Conservation (phyloP, 1,140 invertebrate species). For the Camponotus pennsylvanicus region DNA sequence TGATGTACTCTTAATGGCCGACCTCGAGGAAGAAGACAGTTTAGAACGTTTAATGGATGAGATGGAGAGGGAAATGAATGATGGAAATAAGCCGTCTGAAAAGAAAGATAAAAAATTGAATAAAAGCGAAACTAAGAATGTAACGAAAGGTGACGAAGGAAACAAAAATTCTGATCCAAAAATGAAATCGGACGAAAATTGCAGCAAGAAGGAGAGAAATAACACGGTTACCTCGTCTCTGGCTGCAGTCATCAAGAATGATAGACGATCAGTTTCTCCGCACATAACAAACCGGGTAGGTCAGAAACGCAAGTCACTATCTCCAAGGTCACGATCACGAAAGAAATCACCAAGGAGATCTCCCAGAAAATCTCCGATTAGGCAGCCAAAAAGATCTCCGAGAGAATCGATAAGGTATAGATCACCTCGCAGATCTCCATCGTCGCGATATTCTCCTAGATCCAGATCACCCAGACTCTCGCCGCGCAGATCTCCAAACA, state of each 20-base stretch:
- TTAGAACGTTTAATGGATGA: slow-evolving; percentile 84
- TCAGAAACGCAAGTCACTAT: slow-evolving; percentile 75
- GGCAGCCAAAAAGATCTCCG: slow-evolving; percentile 71
- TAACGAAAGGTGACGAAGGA: slow-evolving; percentile 48
- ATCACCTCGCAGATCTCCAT: slow-evolving; percentile 75
- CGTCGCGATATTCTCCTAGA: slow-evolving; percentile 74
- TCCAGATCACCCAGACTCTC: slow-evolving; percentile 71
- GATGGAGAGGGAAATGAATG: slow-evolving; percentile 83
- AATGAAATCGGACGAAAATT: slow-evolving; percentile 44
- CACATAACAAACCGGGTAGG: slow-evolving; percentile 54
- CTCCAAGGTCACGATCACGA: slow-evolving; percentile 75
- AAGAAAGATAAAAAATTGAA: slow-evolving; percentile 73
- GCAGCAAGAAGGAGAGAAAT: slow-evolving; percentile 62
- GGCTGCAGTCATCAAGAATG: slow-evolving; percentile 60
- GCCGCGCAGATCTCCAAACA: slow-evolving; percentile 74
- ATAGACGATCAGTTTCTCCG: slow-evolving; percentile 74
- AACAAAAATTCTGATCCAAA: slow-evolving; percentile 61
- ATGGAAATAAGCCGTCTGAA: slow-evolving; percentile 71
- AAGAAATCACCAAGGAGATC: slow-evolving; percentile 79
- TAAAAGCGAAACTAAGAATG: slow-evolving; percentile 59
- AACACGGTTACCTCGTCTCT: slow-evolving; percentile 34
- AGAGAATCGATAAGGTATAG: slow-evolving; percentile 72
- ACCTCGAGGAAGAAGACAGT: slow-evolving; percentile 84
- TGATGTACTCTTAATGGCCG: slow-evolving; percentile 82
- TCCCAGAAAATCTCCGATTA: slow-evolving; percentile 77